Evolutionary conservation across 2,797 vertebrate genomes (phyloP).

Genomic region (Oryzias dopingdopingensis): DNA sequence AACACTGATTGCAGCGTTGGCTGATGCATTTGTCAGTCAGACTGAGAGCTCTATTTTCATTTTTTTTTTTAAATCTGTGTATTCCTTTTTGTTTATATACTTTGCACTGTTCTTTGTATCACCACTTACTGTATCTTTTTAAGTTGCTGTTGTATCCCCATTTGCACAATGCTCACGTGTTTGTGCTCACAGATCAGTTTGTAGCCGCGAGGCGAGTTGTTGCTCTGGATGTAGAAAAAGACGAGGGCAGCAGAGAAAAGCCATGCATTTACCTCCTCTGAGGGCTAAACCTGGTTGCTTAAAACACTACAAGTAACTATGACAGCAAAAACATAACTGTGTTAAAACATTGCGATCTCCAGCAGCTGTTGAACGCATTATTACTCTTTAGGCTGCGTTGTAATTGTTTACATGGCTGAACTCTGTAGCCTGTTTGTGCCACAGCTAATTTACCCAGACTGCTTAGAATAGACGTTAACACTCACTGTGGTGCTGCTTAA

Average conservation of each 20-base stretch:
- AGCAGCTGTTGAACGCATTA: slow-evolving; percentile 55
- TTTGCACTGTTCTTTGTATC: slow-evolving; percentile 76
- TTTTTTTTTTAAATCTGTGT: slow-evolving; percentile 31
- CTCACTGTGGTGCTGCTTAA: slow-evolving; percentile 47
- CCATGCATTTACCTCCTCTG: slow-evolving; percentile 73
- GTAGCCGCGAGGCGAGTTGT: slow-evolving; percentile 60
- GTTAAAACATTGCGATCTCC: slow-evolving; percentile 37
- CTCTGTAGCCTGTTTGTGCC: slow-evolving; percentile 54
- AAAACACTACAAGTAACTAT: slow-evolving; percentile 82
- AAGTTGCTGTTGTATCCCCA: slow-evolving; percentile 48
- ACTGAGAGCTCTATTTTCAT: slow-evolving; percentile 60
- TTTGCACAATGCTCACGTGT: slow-evolving; percentile 75
- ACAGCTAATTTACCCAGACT: slow-evolving; percentile 52
- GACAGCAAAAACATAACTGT: slow-evolving; percentile 43
- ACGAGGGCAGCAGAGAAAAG: slow-evolving; percentile 65
- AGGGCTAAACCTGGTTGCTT: slow-evolving; percentile 79
- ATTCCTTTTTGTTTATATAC: slow-evolving; percentile 68
- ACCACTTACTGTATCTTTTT: slow-evolving; percentile 73
- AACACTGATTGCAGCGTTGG: slow-evolving; percentile 62
- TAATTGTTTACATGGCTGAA: slow-evolving; percentile 68
- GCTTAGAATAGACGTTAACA: slow-evolving; percentile 39
- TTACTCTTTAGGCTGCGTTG: slow-evolving; percentile 58
- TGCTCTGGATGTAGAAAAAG: slow-evolving; percentile 51
- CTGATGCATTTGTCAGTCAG: slow-evolving; percentile 47
- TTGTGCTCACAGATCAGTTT: slow-evolving; percentile 65